Base-by-base conservation (phyloP, 2,113 vertebrate species). In the Pholis gunnellus region DNA sequence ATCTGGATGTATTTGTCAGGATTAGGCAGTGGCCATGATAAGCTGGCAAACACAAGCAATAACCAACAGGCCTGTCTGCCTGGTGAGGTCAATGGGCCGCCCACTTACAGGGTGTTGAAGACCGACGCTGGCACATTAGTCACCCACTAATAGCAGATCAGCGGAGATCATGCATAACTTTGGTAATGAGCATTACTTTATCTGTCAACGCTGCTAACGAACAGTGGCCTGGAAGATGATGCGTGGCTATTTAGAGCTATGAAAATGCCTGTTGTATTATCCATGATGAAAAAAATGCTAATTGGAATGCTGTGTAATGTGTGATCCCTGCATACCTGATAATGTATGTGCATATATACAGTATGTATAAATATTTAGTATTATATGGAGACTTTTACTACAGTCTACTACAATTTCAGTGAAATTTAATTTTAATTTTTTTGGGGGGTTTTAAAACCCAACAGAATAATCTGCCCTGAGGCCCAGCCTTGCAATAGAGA, bases 1-100 rank as follows among this genome's bases (percentile, higher is more conserved):
- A 91, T 92, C 75, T 87, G 56, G 61, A 86, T 87, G 79, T 75
- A 72, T 78, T 79, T 82, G 82, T 92, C 85, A 74, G 83, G 85
- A 91, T 91, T 87, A 89, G 77, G 66, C 66, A 60, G 46, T 70
- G 68, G 89, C 74, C 78, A 81, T 29, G 40, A 87, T 86, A 87
- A 89, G 66, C 86, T 72, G 77, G n/a, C 76, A 85, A 79, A 71
- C 69, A 67, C 82, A 54, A 82, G 75, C 88, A 83, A 68, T 78
- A 83, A 72, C 68, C 70, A 76, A 22, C 34, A 77, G 65, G 36
- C 48, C 27, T 8, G 34, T 86, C 71, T 71, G 78, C 77, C 69
- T 4, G 25, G 17, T 36, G 81, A 77, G 82, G 64, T 84, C 77
- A 76, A 64, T 25, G 44, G 65, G 56, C 79, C 50, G 9, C 67